Base-by-base conservation (phyloP, 2,888 invertebrate species). In the Megaustenia siamemsis region DNA sequence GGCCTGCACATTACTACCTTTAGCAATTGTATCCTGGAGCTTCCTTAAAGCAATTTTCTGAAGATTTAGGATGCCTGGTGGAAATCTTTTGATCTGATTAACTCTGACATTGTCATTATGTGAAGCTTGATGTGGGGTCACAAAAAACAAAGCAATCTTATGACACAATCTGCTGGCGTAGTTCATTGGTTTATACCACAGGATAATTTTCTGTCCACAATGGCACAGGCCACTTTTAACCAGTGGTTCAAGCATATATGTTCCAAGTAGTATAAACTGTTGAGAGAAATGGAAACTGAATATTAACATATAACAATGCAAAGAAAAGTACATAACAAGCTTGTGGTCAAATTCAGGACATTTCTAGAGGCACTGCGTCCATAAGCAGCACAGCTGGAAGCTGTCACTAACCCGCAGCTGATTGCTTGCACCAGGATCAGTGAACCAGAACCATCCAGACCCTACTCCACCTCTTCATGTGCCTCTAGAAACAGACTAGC, bases 111-210 rank as follows among this genome's bases (percentile, higher is more conserved):
- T 73, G 45, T 12, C 28, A 32, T 21, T 28, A 1, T 49, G 45
- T 32, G 73, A 49, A 28, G 28, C 32, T 32, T 28, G 49, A 49
- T 49, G 28, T 5, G 73, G 49, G 15, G 45, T 49, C 49, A 73
- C 18, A 32, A 49, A 73, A 45, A 32, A 32, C 18, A 35, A 18
- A 49, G 49, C 73, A 73, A 49, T 32, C 32, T 49, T 24, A 15
- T 73, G 45, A 49, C 45, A 49, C 21, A 73, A 45, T 49, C 49
- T 49, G 73, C 49, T 49, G 8, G 73, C 73, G 21, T 35, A 1
- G 28, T 49, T 45, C 73, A 73, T 32, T 73, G 73, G 73, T 32
- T 49, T 73, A 8, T 73, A 49, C 24, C 28, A 28, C 73, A 73
- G 49, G 6, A 73, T 73, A 15, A 73, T 45, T 32, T 32, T 32